These are phyloP conservation scores for Diplazon laetatorius DNA, from an alignment of 2,888 invertebrate genomes.

Conservation along the genomic window DNA sequence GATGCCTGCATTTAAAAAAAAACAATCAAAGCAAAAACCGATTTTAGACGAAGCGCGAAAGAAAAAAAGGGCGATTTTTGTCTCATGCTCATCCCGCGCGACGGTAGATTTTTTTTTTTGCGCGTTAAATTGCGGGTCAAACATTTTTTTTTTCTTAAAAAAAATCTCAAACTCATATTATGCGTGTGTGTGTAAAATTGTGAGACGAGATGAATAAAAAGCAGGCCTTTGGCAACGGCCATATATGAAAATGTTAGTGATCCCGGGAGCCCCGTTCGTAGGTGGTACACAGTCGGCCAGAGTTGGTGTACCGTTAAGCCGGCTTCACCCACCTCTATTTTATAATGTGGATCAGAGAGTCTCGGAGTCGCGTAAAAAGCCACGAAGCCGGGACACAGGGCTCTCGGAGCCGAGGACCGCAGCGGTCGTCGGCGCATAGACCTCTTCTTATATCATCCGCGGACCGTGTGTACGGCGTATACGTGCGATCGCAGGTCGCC, in stretches of 20 bases:
- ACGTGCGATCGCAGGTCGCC: constrained; percentile 32
- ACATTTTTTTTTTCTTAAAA: too few relatives aligned
- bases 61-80: too few relatives aligned
- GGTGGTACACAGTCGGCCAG: constrained; percentile 64
- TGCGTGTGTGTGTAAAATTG: background rate
- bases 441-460: constrained; percentile 56
- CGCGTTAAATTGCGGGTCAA: too few relatives aligned
- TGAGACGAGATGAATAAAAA: background rate
- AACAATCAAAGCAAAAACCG: too few relatives aligned
- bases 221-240: constrained; percentile 60
- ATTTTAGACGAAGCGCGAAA: too few relatives aligned
- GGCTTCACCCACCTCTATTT: constrained; percentile 73
- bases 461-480: constrained; percentile 8
- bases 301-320: constrained; percentile 65
- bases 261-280: constrained; percentile 62
- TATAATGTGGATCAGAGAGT: constrained; percentile 71
- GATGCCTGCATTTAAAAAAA: too few relatives aligned
- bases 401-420: constrained; percentile 22
- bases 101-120: too few relatives aligned
- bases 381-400: constrained; percentile 7
- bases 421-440: constrained; percentile 18
- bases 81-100: too few relatives aligned
- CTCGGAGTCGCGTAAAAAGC: constrained; percentile 44
- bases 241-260: constrained; percentile 69
- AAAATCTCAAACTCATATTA: background rate